Percentiles rank a stretch among this genome's conserved stretches.
Conservation (phyloP, 1,140 invertebrate species). For the Panagrolaimus sp. region DNA sequence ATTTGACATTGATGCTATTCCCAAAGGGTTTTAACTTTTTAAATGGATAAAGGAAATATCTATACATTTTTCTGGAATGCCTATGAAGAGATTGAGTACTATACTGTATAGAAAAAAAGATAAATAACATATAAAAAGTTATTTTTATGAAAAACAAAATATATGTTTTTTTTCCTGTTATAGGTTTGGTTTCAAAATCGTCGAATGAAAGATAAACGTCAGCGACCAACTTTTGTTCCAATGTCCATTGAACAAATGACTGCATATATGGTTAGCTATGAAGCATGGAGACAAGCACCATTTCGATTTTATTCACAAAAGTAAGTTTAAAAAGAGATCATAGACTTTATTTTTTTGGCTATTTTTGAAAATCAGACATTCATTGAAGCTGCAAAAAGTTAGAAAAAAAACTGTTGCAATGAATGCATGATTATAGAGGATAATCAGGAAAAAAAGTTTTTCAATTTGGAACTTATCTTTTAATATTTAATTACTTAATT, state of each 20-base stretch:
- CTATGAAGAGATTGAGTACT: not conserved
- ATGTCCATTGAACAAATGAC: constrained; percentile 9
- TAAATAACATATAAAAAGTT: constrained; percentile 16
- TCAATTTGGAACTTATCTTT: too few relatives aligned
- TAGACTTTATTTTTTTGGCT: too few relatives aligned
- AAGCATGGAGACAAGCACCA: constrained; percentile 5
- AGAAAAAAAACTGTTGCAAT: too few relatives aligned
- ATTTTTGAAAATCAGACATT: too few relatives aligned
- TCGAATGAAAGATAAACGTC: constrained; percentile 63
- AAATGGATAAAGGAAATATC: not conserved
- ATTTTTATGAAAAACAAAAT: too few relatives aligned
- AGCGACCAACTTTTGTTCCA: constrained; percentile 6
- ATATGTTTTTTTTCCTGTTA: constrained; percentile 24
- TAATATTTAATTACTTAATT: too few relatives aligned
- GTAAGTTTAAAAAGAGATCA: too few relatives aligned
- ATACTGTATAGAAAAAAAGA: not conserved
- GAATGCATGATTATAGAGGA: too few relatives aligned
- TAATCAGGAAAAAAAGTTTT: too few relatives aligned
- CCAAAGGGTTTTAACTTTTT: not conserved
- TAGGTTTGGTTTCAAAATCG: constrained; percentile 64
- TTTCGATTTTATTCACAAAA: constrained; percentile 13
- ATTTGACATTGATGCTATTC: constrained; percentile 12
- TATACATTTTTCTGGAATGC: too few relatives aligned
- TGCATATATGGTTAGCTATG: constrained; percentile 10
- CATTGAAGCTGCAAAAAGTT: too few relatives aligned